Conservation (phyloP, 1,140 invertebrate species). For the Eupristina koningsbergeri region DNA sequence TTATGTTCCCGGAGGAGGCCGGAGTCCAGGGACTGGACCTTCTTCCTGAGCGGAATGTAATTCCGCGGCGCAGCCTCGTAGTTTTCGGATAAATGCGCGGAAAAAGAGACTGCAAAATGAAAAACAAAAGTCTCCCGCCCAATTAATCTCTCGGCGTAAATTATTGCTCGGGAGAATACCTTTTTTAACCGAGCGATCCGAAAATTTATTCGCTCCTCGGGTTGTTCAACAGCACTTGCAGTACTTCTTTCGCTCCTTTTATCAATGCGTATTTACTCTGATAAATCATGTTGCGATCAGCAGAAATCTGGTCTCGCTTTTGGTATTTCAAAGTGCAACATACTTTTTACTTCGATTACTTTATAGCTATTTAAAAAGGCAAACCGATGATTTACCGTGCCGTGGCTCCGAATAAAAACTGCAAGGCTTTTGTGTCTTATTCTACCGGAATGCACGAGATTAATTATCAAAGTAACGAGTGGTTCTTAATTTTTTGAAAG, state of each 20-base stretch:
- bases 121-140: neutral
- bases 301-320: neutral
- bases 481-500: too few species aligned
- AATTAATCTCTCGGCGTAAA: neutral
- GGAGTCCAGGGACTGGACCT: neutral
- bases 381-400: neutral
- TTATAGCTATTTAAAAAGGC: neutral
- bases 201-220: neutral
- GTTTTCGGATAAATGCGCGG: neutral
- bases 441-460: too few species aligned
- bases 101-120: neutral
- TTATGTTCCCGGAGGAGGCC: slow-evolving; percentile 12
- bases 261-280: neutral
- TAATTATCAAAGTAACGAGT: too few species aligned
- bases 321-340: neutral
- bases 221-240: too few species aligned
- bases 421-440: too few species aligned
- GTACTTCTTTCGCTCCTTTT: neutral
- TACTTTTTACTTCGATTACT: neutral
- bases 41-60: slow-evolving; percentile 42
- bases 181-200: neutral
- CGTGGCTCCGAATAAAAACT: too few species aligned
- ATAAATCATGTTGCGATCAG: neutral
- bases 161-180: neutral
- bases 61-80: neutral